Conservation (phyloP, 30 jellyfish, hydroid and myxozoan genomes). For the Pelagia noctiluca region DNA sequence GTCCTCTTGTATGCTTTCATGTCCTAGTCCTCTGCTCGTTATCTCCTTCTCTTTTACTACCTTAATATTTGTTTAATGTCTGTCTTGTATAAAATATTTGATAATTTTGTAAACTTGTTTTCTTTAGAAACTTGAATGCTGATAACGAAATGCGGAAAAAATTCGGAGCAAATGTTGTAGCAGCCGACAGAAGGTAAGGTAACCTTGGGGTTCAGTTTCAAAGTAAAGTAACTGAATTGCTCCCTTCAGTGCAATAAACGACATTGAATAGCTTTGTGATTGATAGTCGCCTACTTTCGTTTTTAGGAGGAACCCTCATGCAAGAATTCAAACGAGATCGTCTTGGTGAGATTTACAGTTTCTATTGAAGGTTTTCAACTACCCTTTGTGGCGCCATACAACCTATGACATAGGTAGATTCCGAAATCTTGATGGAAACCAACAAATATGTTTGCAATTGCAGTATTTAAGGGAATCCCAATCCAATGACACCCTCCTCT, state of each 20-base stretch:
- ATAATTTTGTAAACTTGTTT: constrained; percentile 10
- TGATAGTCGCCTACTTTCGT: not conserved
- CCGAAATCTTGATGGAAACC: too few relatives aligned
- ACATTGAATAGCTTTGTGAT: too few relatives aligned
- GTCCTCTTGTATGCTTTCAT: too few relatives aligned
- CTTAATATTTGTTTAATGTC: not conserved
- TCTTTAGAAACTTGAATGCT: constrained; percentile 83
- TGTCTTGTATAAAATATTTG: constrained; percentile 15
- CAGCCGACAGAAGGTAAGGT: constrained; percentile 87
- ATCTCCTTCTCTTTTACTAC: not conserved
- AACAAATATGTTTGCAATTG: too few relatives aligned
- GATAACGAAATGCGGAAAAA: constrained; percentile 86
- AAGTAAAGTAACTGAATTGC: not conserved
- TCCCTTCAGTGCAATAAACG: too few relatives aligned
- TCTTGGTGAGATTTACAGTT: constrained; percentile 47
- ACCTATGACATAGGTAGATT: too few relatives aligned
- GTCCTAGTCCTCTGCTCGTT: too few relatives aligned
- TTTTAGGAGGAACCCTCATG: constrained; percentile 81
- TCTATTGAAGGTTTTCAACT: too few relatives aligned
- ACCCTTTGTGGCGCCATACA: too few relatives aligned
- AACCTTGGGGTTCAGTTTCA: not conserved
- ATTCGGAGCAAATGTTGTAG: constrained; percentile 89
- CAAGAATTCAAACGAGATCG: constrained; percentile 47
- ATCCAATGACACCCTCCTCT: too few relatives aligned
- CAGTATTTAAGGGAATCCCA: too few relatives aligned